Evolutionary conservation across 2,113 vertebrate genomes (phyloP), one percentile per base, ranked within the genome.

Genomic region (Shinisaurus crocodilurus): DNA sequence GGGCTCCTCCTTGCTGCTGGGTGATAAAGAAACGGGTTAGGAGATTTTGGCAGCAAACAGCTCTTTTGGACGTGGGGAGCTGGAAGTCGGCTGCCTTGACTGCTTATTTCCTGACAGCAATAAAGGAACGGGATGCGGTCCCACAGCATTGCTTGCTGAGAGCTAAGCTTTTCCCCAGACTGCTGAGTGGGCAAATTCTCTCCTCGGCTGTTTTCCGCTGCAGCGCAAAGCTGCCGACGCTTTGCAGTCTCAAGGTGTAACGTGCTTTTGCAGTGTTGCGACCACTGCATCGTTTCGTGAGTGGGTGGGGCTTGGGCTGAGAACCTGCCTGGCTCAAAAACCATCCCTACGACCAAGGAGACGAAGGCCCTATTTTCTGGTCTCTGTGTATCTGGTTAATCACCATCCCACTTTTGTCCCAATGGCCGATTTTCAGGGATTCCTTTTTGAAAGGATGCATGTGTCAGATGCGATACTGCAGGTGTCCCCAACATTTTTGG

Each of bases 1-100:
- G 82, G 83, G n/a, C 92, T 72, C 40, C 82, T 92, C 87, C 77
- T 93, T 85, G 69, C 87, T 94, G 93, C 88, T 92, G 94, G 93
- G 86, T 63, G 85, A 29, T 15, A 63, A 82, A 80, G 81, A 94
- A 93, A 29, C 45, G 80, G 85, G 84, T 70, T 32, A 74, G 90
- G 72, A 88, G 89, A 48, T 90, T 92, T 32, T 95, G 87, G 63
- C 93, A 90, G 74, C 29, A 37, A 72, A 67, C 63, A 82, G 2
- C 85, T 87, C 86, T 95, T 89, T 89, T 91, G 92, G 79, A 76
- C 63, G 60, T 72, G 3, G 72, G 79, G 48, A 85, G 89, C 90
- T 89, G 84, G 90, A 95, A 92, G 70, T 29, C 40, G 6, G 85
- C 76, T 86, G 87, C 37, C 88, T 74, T 83, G n/a, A 72, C 90